phyloP scores from a whole-genome alignment of 2,113 vertebrate genomes.

The Indicator indicator region DNA sequence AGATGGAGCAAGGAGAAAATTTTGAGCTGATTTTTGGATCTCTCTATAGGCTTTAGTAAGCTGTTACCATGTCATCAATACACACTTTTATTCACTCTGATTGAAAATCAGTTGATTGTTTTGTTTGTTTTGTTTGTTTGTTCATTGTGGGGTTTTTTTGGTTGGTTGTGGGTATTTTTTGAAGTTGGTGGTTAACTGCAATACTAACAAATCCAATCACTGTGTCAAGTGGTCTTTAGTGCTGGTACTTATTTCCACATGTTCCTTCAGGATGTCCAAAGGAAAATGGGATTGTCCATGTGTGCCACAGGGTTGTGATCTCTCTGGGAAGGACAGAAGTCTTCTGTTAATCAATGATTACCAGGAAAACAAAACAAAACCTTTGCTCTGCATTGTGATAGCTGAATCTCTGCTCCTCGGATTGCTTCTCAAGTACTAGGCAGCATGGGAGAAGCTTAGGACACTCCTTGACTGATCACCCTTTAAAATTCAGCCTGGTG shows the following conservation, averaged over 20 bases:
- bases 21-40: neutral
- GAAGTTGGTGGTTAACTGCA: neutral
- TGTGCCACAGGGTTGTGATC: neutral
- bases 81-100: neutral
- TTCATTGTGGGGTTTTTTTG: no score
- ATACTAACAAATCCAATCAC: neutral
- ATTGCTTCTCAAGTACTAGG: neutral
- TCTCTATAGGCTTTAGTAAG: neutral
- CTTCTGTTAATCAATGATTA: neutral
- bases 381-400: neutral
- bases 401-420: neutral
- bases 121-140: neutral
- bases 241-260: neutral
- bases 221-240: neutral
- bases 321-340: neutral
- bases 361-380: neutral
- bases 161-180: neutral
- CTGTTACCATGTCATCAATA: neutral
- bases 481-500: neutral
- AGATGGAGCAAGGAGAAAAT: neutral
- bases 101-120: neutral
- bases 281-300: neutral
- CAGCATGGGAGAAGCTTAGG: neutral
- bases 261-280: neutral
- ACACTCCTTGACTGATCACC: neutral